Base-by-base conservation (phyloP, 2,888 invertebrate genomes). In the Drosophila limbata region DNA sequence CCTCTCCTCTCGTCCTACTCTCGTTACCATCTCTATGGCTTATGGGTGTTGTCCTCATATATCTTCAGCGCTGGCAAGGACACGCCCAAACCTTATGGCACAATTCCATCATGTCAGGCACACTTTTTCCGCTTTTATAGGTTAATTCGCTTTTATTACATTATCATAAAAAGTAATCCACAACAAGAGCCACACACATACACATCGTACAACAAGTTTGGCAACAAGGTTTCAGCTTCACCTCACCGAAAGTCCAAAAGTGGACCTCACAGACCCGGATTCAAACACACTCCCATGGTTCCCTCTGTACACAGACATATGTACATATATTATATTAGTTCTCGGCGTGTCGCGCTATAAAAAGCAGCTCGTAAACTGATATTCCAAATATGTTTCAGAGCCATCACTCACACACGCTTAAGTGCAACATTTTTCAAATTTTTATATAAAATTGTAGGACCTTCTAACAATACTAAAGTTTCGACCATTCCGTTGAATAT, bases 111-210 rank as follows among this genome's bases (percentile, higher is more conserved):
- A 77, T 84, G 84, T 89, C 70, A 75, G 88, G 75, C 81, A 81
- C 83, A 85, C 82, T 84, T 88, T 89, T 88, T 79, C 75, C 74
- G 69, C 69, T 88, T 90, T 90, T 91, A 91, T 90, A 89, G 91
- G 91, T 90, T 90, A 91, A 90, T 90, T 90, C 84, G 84, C 84
- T 90, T 90, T 90, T 91, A 90, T 91, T 88, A 91, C 88, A 85
- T 81, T 84, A 85, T 87, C 89, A 88, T 91, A 91, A 91, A 90
- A 88, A 87, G 84, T 52, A 60, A 69, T 69, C 62, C 61, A 51
- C 55, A 62, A 37, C 47, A 48, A 42, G 19, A 47, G 64, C 19
- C 28, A 51, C 28, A 55, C 51, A 60, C 33, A 65, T 1, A 44
- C 28, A 25, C 25, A 25, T 28, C 28, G 28, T 28, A 28, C 66